Evolutionary conservation across 2,113 vertebrate species (phyloP), one percentile per base, ranked within the genome.

Genomic region (Pluvianellus socialis): DNA sequence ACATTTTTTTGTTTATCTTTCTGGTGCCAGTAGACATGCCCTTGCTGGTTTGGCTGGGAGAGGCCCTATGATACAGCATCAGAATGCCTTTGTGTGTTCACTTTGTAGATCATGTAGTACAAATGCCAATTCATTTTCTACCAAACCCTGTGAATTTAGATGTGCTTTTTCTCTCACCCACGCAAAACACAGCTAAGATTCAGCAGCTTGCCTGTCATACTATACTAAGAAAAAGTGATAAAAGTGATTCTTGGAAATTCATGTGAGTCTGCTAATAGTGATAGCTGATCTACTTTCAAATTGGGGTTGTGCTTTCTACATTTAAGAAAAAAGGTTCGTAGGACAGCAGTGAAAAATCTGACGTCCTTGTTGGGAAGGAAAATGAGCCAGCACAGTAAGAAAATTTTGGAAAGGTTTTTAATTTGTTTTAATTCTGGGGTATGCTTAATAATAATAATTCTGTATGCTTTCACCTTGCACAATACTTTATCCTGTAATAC

Each of bases 21-120:
- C 65, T 72, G 53, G n/a, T 91, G 83, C 91, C 91, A 91, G 86
- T 40, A 95, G 95, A 95, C 94, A 18, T 87, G 97, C 91, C 95
- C 89, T 95, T 95, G 95, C 94, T 95, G 94, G 95, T 94, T 63
- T 79, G 88, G 38, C 95, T 94, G 95, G 91, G 92, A 94, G 94
- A 92, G 92, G 95, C 94, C 79, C 87, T 91, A 14, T 76, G 94
- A 66, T 76, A 89, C 80, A 91, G 86, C 86, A 79, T 79, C 89
- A 81, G 6, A 90, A 45, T 52, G 86, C 66, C 49, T 94, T 75
- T 68, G 65, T 94, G 68, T 83, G 72, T 15, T 95, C 76, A 2
- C 95, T 97, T 82, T 81, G 95, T 75, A 61, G 76, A 49, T 93
- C 7, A 2, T 58, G 73, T 58, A 61, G 33, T 87, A 65, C 67